A percentile compares a stretch with the other conserved stretches of the same genome.
Conservation (phyloP, 1,140 invertebrate genomes). For the Conus betulinus region DNA sequence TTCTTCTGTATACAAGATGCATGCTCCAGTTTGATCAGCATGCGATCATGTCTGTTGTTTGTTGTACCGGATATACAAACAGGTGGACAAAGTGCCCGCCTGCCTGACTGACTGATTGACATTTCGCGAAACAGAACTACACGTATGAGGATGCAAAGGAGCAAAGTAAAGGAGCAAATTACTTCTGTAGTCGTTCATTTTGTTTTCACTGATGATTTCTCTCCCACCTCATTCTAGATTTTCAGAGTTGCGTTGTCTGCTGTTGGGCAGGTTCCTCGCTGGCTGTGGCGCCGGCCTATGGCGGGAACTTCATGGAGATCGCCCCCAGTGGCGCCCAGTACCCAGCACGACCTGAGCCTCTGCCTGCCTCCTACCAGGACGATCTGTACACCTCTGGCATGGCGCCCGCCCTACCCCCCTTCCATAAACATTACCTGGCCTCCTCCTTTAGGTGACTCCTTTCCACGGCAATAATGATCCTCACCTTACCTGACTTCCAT, state of each 20-base stretch:
- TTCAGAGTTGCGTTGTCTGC: not conserved
- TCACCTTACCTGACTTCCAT: no score
- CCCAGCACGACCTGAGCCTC: constrained; percentile 46
- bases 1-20: no score
- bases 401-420: constrained; percentile 46
- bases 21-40: no score
- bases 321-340: constrained; percentile 47
- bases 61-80: no score
- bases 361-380: constrained; percentile 53
- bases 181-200: no score
- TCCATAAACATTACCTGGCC: constrained; percentile 59
- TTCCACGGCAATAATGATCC: no score
- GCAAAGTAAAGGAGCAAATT: not conserved
- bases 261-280: constrained; percentile 52
- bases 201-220: no score
- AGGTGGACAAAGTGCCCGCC: not conserved
- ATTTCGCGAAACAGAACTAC: no score
- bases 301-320: constrained; percentile 66
- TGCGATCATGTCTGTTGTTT: no score
- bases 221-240: not conserved
- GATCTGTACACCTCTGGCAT: constrained; percentile 51
- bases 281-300: constrained; percentile 53
- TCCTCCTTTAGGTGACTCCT: not conserved
- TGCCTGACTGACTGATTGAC: not conserved
- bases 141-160: not conserved